phyloP scores from a whole-genome alignment of 2,797 vertebrate genomes.

The Buceros bicornis region DNA sequence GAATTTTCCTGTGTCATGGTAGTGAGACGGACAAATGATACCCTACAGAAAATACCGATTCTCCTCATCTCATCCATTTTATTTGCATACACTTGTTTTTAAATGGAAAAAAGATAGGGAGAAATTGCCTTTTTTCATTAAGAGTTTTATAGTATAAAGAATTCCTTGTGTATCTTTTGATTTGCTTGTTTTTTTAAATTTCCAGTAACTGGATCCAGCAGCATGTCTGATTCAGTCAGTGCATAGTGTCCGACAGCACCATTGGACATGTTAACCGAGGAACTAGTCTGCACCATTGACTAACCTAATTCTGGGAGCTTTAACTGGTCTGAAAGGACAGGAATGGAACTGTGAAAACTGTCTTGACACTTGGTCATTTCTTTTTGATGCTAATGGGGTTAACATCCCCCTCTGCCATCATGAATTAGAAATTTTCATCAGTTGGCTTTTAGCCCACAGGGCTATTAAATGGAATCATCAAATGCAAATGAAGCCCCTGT shows the following conservation, averaged over 20 bases:
- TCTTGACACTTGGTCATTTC: conserved; percentile 61
- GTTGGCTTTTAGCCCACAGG: not conserved
- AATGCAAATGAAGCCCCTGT: not conserved
- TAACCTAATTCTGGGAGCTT: conserved; percentile 37
- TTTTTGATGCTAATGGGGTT: conserved; percentile 59
- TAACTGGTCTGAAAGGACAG: conserved; percentile 17
- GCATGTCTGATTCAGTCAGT: not conserved
- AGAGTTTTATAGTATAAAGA: not conserved
- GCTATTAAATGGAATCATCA: conserved; percentile 16
- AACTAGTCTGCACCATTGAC: conserved; percentile 50
- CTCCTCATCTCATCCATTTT: not conserved
- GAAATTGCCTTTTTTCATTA: rapidly evolving
- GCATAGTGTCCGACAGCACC: not conserved
- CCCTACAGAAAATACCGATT: not conserved
- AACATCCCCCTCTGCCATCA: conserved; percentile 36
- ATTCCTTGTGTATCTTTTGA: not conserved
- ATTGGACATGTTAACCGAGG: not conserved
- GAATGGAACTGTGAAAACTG: conserved; percentile 54
- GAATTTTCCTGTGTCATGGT: not conserved
- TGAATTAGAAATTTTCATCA: conserved; percentile 23
- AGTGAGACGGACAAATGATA: not conserved
- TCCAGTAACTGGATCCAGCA: not conserved
- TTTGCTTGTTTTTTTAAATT: not conserved
- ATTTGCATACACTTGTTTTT: not conserved
- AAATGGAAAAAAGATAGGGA: not conserved